These are phyloP conservation scores for Folsomia candida DNA, from an alignment of 2,888 invertebrate genomes.

Conservation along the genomic window DNA sequence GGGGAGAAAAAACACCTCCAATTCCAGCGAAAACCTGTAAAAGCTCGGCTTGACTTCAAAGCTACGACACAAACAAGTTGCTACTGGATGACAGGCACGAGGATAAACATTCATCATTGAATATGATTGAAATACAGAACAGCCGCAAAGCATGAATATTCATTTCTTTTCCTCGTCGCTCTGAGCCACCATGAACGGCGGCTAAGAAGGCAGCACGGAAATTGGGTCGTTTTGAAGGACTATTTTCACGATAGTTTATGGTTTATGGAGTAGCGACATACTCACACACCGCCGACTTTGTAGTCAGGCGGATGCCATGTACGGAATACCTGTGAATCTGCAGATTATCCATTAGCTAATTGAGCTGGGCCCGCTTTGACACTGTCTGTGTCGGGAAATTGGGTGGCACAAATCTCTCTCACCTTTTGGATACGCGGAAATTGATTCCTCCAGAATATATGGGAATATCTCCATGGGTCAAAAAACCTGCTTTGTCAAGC, in stretches of 20 bases:
- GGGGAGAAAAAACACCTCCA: not conserved
- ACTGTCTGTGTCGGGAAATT: too few relatives aligned
- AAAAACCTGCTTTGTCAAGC: too few relatives aligned
- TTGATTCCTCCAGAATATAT: too few relatives aligned
- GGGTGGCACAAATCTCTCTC: too few relatives aligned
- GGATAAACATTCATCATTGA: not conserved
- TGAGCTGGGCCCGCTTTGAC: too few relatives aligned
- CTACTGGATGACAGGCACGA: not conserved
- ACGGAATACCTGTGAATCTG: not conserved
- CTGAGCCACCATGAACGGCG: not conserved
- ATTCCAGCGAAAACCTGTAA: too few relatives aligned
- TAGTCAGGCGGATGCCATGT: not conserved
- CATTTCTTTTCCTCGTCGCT: not conserved
- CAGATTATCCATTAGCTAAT: slow-evolving; percentile 22
- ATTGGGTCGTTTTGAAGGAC: too few relatives aligned
- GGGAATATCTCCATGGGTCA: too few relatives aligned
- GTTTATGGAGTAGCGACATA: not conserved
- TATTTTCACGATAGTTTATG: not conserved
- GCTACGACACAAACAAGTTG: not conserved
- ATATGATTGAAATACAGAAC: not conserved
- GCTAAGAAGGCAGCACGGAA: not conserved
- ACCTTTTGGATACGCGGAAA: too few relatives aligned
- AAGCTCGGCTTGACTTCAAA: not conserved
- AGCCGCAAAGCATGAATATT: not conserved
- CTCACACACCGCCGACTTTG: too few relatives aligned